Base-by-base conservation (phyloP, 2,888 invertebrate genomes). In the Gandaritis pyraliata region DNA sequence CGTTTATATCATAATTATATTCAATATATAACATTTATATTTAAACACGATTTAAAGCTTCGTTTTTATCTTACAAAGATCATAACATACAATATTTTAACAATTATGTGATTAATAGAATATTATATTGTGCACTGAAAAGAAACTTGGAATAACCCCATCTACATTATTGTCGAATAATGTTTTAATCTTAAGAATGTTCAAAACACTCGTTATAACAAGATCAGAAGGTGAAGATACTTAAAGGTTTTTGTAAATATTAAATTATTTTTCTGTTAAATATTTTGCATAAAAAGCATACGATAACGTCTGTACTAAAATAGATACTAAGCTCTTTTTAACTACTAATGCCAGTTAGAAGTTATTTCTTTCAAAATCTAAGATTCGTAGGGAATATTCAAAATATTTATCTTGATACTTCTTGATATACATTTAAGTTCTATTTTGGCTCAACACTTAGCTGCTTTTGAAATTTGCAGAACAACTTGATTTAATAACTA, bases 41-140 rank as follows among this genome's bases (percentile, higher is more conserved):
- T 78, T 87, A 83, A 83, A 85, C 77, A 85, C 89, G 89, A 90
- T 88, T 90, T 90, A 90, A 90, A 90, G 90, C 90, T 90, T 88
- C 76, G 74, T 83, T 88, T 88, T 67, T 80, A 82, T 82, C 85
- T 87, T 89, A 90, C 70, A 83, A 83, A 78, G 77, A 78, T 71
- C 78, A 68, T 74, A 73, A 78, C 70, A 73, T 61, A 81, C 73
- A 64, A 64, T 64, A 78, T 75, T 72, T 66, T 72, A 69, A 65
- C 64, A 65, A 65, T 59, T 60, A 52, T 52, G 58, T 63, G 64
- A 45, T 48, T 51, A 13, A 63, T 56, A 59, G 8, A 30, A 64
- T 59, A 57, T 53, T 52, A 59, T 56, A 62, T 58, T 58, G 64
- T 68, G 66, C 66, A 64, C 57, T 61, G 64, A 65, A 61, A 61